Conservation (phyloP, 2,113 vertebrate species). For the Salvelinus alpinus region DNA sequence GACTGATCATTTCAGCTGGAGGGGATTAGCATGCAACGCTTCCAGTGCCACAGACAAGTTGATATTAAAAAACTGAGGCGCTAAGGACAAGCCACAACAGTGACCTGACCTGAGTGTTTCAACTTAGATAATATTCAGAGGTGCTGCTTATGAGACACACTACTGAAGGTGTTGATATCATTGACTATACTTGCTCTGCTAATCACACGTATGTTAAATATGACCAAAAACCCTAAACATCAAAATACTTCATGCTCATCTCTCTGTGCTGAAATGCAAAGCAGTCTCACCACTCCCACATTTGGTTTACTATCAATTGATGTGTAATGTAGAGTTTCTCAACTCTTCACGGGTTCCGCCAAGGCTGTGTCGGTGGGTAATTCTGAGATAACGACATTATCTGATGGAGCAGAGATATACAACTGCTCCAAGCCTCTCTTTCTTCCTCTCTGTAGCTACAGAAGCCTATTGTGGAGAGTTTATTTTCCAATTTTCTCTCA, state of each 20-base stretch:
- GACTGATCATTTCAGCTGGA: no score
- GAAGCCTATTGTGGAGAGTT: conserved; percentile 17
- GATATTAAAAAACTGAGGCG: no score
- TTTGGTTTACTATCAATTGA: conserved; percentile 23
- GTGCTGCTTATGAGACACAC: no score
- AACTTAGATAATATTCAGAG: no score
- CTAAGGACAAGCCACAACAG: no score
- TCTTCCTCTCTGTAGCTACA: not conserved
- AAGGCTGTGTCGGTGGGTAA: conserved; percentile 24
- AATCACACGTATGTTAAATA: no score
- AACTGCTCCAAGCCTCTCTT: not conserved
- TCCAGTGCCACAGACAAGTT: no score
- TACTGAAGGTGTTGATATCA: no score
- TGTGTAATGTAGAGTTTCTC: conserved; percentile 24
- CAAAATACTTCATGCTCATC: not conserved
- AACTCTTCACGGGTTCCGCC: conserved; percentile 6
- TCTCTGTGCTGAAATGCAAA: conserved; percentile 21
- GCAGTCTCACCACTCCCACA: not conserved
- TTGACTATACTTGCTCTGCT: no score
- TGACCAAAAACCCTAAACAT: no score
- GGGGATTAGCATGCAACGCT: no score
- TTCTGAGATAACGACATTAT: conserved; percentile 34
- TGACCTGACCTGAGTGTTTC: no score
- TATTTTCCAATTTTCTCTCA: not conserved
- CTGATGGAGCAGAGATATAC: conserved; percentile 26